These are phyloP conservation scores for Cantharis lateralis DNA, from an alignment of 2,888 invertebrate genomes.

Conservation along the genomic window DNA sequence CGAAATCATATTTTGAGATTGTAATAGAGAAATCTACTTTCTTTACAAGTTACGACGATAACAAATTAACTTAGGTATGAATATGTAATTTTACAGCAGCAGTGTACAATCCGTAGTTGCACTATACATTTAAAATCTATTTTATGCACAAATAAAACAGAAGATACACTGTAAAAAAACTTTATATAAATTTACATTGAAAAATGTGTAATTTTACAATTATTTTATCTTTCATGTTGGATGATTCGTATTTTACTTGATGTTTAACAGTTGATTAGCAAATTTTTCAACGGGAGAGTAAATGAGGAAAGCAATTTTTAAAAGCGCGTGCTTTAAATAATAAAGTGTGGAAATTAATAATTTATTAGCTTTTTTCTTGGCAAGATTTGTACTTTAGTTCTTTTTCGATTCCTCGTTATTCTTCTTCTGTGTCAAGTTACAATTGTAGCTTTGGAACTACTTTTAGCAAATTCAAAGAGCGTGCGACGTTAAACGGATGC, in stretches of 20 bases:
- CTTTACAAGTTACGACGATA: no score
- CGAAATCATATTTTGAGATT: no score
- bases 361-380: neutral
- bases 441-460: neutral
- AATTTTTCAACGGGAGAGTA: neutral
- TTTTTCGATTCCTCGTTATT: neutral
- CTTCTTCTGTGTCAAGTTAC: neutral
- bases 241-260: neutral
- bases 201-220: no score
- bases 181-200: no score
- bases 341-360: neutral
- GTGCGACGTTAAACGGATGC: neutral
- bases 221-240: no score
- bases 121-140: no score
- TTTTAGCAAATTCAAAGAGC: neutral
- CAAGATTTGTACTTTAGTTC: neutral
- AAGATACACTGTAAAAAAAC: no score
- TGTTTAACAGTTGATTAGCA: neutral
- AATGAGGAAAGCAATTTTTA: neutral
- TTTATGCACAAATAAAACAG: no score
- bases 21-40: no score
- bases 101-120: no score
- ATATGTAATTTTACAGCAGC: neutral
- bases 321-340: neutral
- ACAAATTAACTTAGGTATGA: neutral